A percentile compares a stretch with the other conserved stretches of the same genome.
These are phyloP conservation scores for Trichoplusia ni DNA, from an alignment of 1,140 invertebrate species.

Conservation along the genomic window DNA sequence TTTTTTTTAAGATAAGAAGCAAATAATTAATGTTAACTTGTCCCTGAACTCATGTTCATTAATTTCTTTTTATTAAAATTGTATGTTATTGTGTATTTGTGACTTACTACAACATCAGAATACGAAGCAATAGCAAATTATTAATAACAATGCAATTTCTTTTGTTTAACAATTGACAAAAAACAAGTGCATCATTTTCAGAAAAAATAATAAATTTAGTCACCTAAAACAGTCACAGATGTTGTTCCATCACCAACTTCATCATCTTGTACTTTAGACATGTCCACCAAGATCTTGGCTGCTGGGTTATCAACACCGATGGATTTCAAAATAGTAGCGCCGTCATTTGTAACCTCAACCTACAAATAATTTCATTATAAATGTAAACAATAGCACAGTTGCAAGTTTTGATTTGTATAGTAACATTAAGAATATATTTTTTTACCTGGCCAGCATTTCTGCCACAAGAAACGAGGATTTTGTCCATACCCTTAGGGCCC, in stretches of 20 bases:
- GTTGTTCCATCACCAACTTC: conserved; percentile 99
- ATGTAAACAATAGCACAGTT: neutral
- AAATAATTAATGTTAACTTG: neutral
- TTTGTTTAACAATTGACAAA: neutral
- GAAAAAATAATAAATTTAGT: conserved; percentile 36
- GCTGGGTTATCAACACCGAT: conserved; percentile 99
- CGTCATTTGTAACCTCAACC: conserved; percentile 99
- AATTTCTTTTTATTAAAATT: no score
- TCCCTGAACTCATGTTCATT: no score
- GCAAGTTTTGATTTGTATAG: neutral
- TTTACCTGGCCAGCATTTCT: conserved; percentile 87
- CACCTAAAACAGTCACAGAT: conserved; percentile 97
- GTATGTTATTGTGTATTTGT: no score
- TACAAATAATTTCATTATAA: conserved; percentile 52
- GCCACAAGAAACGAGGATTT: conserved; percentile 95
- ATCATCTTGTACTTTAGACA: conserved; percentile 99
- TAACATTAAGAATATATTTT: neutral
- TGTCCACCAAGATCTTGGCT: conserved; percentile 99
- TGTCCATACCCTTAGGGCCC: conserved; percentile 99
- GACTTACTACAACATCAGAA: no score
- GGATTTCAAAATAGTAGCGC: conserved; percentile 98
- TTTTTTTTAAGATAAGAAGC: no score
- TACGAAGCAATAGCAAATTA: no score
- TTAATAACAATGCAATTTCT: neutral
- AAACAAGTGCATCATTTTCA: conserved; percentile 20